phyloP scores from a whole-genome alignment of 2,113 vertebrate species.

The Trematocara marginatum region DNA sequence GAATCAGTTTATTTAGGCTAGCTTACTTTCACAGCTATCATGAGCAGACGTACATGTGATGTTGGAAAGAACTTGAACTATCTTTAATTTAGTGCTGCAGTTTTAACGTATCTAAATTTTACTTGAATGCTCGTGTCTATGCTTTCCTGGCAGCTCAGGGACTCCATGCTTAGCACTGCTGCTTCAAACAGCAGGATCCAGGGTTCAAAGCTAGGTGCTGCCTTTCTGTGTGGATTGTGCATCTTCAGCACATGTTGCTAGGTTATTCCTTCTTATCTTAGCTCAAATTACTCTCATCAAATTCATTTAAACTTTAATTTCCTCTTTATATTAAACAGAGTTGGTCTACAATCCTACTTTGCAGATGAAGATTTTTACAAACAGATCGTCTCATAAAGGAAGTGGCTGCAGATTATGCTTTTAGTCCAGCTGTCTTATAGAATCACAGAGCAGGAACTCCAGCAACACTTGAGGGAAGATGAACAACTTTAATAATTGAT shows the following conservation, averaged over 20 bases:
- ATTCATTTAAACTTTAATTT: background rate
- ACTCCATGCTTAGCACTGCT: background rate
- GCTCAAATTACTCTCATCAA: background rate
- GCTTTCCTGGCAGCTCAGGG: background rate
- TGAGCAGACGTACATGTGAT: background rate
- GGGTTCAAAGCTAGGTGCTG: background rate
- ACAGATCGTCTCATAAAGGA: background rate
- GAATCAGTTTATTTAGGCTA: background rate
- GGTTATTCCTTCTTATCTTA: background rate
- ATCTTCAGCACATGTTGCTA: background rate
- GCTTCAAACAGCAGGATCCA: background rate
- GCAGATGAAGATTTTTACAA: background rate
- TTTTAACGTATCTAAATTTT: background rate
- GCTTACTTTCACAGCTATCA: background rate
- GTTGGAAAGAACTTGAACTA: background rate
- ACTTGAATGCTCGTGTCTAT: background rate
- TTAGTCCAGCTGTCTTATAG: background rate
- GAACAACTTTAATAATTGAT: too few species aligned
- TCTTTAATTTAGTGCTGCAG: background rate
- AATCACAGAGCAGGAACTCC: background rate
- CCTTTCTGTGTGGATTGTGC: background rate
- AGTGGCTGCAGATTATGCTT: background rate
- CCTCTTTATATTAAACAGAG: background rate
- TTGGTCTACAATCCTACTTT: background rate
- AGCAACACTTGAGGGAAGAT: too few species aligned